Conservation (phyloP, 2,888 invertebrate species). For the Fragum whitleyi region DNA sequence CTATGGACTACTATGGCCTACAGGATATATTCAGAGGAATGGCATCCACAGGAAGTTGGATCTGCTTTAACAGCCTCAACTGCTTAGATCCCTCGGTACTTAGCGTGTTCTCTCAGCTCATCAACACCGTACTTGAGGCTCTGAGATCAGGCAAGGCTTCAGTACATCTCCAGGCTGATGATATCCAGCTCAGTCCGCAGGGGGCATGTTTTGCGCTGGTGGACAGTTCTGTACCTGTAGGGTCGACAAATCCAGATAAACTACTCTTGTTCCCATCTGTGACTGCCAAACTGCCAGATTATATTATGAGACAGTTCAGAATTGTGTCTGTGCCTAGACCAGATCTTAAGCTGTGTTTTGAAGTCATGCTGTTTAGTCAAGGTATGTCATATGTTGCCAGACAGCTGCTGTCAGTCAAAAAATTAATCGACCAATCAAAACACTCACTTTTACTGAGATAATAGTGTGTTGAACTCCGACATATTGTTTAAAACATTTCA, state of each 20-base stretch:
- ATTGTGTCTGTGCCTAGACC: constrained; percentile 79
- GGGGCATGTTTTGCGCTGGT: constrained; percentile 81
- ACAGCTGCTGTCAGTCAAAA: not conserved
- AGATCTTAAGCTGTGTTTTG: constrained; percentile 75
- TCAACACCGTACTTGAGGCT: constrained; percentile 79
- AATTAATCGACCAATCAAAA: too few species aligned
- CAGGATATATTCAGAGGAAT: constrained; percentile 83
- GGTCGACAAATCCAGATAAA: constrained; percentile 78
- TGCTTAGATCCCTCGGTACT: constrained; percentile 75
- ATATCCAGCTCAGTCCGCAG: constrained; percentile 75
- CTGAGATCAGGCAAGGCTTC: constrained; percentile 76
- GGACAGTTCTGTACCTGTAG: constrained; percentile 75
- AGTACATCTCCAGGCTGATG: constrained; percentile 78
- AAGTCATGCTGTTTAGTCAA: constrained; percentile 82
- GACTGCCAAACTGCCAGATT: constrained; percentile 77
- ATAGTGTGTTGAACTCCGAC: too few species aligned
- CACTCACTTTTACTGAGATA: too few species aligned
- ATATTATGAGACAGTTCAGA: constrained; percentile 81
- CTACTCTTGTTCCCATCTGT: constrained; percentile 79
- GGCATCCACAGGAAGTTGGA: constrained; percentile 83
- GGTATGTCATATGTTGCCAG: constrained; percentile 72
- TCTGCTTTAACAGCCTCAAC: constrained; percentile 81
- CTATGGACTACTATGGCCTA: constrained; percentile 78
- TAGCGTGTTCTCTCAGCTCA: constrained; percentile 81
- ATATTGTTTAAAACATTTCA: too few species aligned